Percentiles rank a stretch among this genome's conserved stretches.
Evolutionary conservation across 2,113 vertebrate species (phyloP).

Genomic region (Telmatochromis sp.): DNA sequence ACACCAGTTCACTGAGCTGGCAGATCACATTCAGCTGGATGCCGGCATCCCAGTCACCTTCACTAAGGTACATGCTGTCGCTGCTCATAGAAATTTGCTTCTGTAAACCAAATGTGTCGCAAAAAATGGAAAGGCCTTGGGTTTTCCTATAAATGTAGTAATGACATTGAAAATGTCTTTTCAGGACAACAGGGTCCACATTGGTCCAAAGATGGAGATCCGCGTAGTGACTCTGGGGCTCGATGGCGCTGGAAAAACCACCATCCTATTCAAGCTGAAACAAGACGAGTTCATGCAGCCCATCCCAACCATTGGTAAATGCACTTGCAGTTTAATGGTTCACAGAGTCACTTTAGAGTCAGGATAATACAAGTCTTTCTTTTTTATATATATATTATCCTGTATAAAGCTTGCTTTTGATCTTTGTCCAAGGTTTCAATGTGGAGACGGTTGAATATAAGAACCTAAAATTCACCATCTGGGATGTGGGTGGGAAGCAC

Average conservation of each 20-base stretch:
- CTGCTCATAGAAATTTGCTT: background rate
- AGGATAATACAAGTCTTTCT: background rate
- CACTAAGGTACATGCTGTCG: constrained; percentile 80
- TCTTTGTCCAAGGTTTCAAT: constrained; percentile 81
- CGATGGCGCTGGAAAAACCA: constrained; percentile 95
- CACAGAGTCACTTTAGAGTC: background rate
- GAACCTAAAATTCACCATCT: constrained; percentile 98
- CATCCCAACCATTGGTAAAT: constrained; percentile 93
- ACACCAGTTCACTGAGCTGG: constrained; percentile 95
- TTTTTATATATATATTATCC: background rate
- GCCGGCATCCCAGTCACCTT: constrained; percentile 97
- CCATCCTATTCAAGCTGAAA: constrained; percentile 97
- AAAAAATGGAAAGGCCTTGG: background rate
- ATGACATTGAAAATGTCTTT: background rate
- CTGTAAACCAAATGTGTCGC: background rate
- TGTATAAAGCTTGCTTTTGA: background rate
- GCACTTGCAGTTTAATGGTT: background rate
- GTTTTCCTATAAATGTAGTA: background rate
- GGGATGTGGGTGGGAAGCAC: constrained; percentile 98
- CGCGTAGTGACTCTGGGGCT: constrained; percentile 93
- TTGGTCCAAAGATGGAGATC: constrained; percentile 99
- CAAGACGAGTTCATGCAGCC: constrained; percentile 99
- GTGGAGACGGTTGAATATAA: constrained; percentile 99
- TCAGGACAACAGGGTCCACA: constrained; percentile 97
- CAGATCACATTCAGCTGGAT: constrained; percentile 91